phyloP scores from a whole-genome alignment of 2,113 vertebrate genomes.

The Esox niger region DNA sequence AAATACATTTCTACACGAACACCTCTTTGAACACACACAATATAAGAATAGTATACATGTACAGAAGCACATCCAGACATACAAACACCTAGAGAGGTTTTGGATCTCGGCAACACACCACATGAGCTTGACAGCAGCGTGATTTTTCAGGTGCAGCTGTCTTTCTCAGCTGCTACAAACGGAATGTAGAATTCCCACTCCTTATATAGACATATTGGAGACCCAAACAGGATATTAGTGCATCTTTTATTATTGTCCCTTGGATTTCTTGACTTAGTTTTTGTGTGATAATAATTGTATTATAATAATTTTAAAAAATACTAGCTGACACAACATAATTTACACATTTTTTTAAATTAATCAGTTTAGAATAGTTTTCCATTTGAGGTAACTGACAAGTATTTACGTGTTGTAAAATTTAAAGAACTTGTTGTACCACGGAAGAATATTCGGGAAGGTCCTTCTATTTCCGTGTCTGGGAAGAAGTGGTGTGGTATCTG shows the following conservation, averaged over 20 bases:
- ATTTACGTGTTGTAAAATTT: neutral
- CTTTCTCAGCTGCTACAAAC: conserved; percentile 39
- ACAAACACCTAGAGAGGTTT: no score
- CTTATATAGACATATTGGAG: conserved; percentile 63
- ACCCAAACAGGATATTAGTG: conserved; percentile 54
- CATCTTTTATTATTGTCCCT: conserved; percentile 59
- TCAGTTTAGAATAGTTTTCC: no score
- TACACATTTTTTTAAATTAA: neutral
- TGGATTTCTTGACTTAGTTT: neutral
- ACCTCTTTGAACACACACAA: neutral
- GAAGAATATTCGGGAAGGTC: conserved; percentile 34
- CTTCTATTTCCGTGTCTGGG: conserved; percentile 55
- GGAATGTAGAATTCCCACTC: conserved; percentile 50
- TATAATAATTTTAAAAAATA: no score
- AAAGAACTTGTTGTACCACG: conserved; percentile 39
- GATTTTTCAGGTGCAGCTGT: conserved; percentile 43
- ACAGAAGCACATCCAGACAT: no score
- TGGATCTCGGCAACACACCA: neutral
- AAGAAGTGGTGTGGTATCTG: conserved; percentile 51
- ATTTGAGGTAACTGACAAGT: neutral
- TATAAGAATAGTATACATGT: neutral
- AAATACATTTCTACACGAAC: no score
- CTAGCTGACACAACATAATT: neutral
- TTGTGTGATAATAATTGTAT: fast-evolving
- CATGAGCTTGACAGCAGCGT: neutral